Evolutionary conservation across 1,140 invertebrate species (phyloP).

Genomic region (Danaus plexippus): DNA sequence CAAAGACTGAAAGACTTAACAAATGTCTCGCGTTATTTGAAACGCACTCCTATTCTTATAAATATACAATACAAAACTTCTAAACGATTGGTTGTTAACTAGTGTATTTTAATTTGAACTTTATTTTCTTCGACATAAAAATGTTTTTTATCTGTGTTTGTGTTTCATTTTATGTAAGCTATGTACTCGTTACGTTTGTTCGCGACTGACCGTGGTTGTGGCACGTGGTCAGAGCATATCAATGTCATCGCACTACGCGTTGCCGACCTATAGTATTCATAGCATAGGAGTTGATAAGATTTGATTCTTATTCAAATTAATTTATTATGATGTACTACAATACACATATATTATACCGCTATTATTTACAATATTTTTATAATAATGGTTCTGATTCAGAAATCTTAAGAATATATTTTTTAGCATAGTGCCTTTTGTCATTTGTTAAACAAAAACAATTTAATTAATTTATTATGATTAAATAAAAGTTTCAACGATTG

Average conservation of each 20-base stretch:
- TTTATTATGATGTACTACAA: too few relatives aligned
- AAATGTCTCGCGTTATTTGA: background rate
- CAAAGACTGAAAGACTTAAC: conserved; percentile 11
- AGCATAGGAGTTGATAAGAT: background rate
- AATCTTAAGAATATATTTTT: too few relatives aligned
- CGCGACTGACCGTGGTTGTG: conserved; percentile 14
- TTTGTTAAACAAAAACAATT: too few relatives aligned
- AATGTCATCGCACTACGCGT: conserved; percentile 23
- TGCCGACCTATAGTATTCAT: background rate
- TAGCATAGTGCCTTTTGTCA: too few relatives aligned
- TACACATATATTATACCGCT: too few relatives aligned
- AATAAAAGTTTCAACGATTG: too few relatives aligned
- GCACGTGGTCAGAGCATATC: conserved; percentile 27
- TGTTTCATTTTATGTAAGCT: background rate
- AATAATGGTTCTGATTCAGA: too few relatives aligned
- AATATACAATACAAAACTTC: too few relatives aligned
- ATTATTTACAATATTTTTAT: too few relatives aligned
- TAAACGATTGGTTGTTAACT: background rate
- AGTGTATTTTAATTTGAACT: background rate
- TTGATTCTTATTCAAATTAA: conserved; percentile 1
- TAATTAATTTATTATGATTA: too few relatives aligned
- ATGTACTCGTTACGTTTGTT: conserved; percentile 3
- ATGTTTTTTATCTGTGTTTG: conserved; percentile 10
- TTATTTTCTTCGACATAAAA: conserved; percentile 7
- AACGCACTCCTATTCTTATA: background rate